These are phyloP conservation scores for Phymastichus coffea DNA, from an alignment of 1,140 invertebrate genomes.

Conservation along the genomic window DNA sequence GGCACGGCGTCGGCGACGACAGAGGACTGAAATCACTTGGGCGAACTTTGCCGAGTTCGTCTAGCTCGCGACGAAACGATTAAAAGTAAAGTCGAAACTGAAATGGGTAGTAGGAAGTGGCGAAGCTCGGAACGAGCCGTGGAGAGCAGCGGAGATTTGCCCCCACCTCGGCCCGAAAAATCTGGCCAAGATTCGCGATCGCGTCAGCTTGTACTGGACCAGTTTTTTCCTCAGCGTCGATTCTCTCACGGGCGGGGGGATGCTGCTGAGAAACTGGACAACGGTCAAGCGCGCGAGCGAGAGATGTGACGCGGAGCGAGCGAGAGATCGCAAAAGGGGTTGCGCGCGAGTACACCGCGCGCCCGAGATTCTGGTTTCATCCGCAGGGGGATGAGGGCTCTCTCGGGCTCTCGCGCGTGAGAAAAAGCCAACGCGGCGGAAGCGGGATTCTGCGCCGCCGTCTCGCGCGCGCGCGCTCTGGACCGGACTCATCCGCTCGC, in stretches of 20 bases:
- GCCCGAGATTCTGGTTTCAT: constrained; percentile 27
- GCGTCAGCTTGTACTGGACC: constrained; percentile 45
- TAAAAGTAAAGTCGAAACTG: constrained; percentile 11
- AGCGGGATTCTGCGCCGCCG: constrained; percentile 28
- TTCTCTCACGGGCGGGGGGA: constrained; percentile 33
- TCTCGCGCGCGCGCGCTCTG: constrained; percentile 10
- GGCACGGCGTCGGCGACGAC: too few species aligned
- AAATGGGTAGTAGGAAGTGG: constrained; percentile 21
- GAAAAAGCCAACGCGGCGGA: constrained; percentile 45
- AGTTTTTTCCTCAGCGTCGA: constrained; percentile 41
- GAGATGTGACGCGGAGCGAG: constrained; percentile 19
- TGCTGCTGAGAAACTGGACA: constrained; percentile 56
- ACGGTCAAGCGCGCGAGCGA: constrained; percentile 53
- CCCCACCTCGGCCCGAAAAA: background rate
- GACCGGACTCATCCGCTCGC: constrained; percentile 7
- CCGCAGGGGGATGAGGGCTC: constrained; percentile 41
- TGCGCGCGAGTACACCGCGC: background rate
- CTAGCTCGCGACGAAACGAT: background rate
- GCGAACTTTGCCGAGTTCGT: background rate
- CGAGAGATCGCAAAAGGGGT: constrained; percentile 46
- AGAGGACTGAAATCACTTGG: background rate
- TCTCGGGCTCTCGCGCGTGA: too few species aligned
- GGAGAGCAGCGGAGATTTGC: too few species aligned
- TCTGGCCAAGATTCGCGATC: constrained; percentile 8
- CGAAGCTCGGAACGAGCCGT: background rate